These are phyloP conservation scores for Limenitis camilla DNA, from an alignment of 2,888 invertebrate species.

Conservation along the genomic window DNA sequence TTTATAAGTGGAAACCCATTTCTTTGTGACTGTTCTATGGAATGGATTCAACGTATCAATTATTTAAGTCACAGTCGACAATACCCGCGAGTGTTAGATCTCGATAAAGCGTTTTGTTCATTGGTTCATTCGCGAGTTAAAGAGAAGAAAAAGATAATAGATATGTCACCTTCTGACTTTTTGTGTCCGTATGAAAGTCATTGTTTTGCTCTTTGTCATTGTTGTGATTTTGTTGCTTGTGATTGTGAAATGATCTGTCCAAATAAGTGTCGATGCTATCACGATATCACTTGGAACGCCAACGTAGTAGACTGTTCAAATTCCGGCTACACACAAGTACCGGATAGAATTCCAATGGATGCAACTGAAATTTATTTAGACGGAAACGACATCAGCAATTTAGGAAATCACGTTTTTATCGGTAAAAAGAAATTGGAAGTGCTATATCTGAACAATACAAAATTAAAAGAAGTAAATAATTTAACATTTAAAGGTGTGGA, in stretches of 20 bases:
- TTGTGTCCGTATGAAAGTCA: slow-evolving; percentile 87
- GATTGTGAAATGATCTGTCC: slow-evolving; percentile 95
- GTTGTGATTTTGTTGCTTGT: slow-evolving; percentile 91
- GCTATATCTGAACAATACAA: slow-evolving; percentile 84
- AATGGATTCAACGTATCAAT: slow-evolving; percentile 88
- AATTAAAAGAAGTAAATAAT: slow-evolving; percentile 83
- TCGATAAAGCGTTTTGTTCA: slow-evolving; percentile 84
- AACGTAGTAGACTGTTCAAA: slow-evolving; percentile 89
- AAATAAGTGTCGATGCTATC: slow-evolving; percentile 87
- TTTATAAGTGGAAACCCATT: slow-evolving; percentile 89
- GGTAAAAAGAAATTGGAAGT: slow-evolving; percentile 87
- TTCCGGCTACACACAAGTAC: slow-evolving; percentile 81
- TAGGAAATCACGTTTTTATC: slow-evolving; percentile 89
- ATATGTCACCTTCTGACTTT: slow-evolving; percentile 83
- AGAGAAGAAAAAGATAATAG: slow-evolving; percentile 81
- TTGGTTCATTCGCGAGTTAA: slow-evolving; percentile 80
- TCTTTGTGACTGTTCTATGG: slow-evolving; percentile 90
- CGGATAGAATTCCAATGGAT: slow-evolving; percentile 89
- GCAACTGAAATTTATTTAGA: slow-evolving; percentile 91
- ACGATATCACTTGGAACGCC: slow-evolving; percentile 88
- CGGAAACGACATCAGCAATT: slow-evolving; percentile 84
- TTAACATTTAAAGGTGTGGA: slow-evolving; percentile 87
- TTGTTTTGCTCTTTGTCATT: slow-evolving; percentile 91
- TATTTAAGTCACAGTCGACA: slow-evolving; percentile 83
- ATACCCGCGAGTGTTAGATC: slow-evolving; percentile 86